Base-by-base conservation (phyloP, 1,140 invertebrate species). In the Venturia canescens region DNA sequence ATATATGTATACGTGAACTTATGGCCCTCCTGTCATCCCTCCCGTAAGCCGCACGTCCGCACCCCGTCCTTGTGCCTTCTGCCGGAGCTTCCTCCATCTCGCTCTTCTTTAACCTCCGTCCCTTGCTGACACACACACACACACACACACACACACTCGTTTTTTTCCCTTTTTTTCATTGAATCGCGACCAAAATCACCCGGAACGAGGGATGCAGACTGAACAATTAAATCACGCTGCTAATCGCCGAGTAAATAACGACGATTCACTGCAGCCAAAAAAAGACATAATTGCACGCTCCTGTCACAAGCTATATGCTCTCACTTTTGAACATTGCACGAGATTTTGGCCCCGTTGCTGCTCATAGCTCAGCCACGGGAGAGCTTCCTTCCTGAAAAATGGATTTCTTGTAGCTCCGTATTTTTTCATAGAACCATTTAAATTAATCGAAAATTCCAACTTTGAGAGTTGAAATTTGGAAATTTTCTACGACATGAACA, bases 221-320 rank as follows among this genome's bases (percentile, higher is more conserved):
- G 82, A 76, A 86, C 86, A 88, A 91, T 90, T 88, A 89, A 90
- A 90, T 90, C 87, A 86, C 27, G 66, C 80, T 82, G 83, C 88
- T 91, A 90, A 91, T 90, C 88, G 87, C 50, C 81, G 70, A 84
- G 83, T 81, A 83, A 86, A 87, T 88, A 88, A 86, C 87, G 85
- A 84, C 86, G 86, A 87, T 87, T 87, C 84, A 83, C 83, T 85
- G 82, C 85, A 48, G 29, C n/a, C 85, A 84, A 86, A 87, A 88
- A 88, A 88, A 88, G 60, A 67, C 60, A 31, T 38, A 79, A 69
- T 67, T 66, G 57, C n/a, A 79, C 29, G 27, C 1, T 70, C 48
- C 1, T 44, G 48, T 67, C 44, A 44, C 38, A 79, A 57, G 5
- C 57, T 34, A 0, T 26, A 44, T n/a, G n/a, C n/a, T n/a, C 50